Percentiles rank a stretch among this genome's conserved stretches.
Conservation (phyloP, 2,113 vertebrate species). For the Pelecanoides urinatrix region DNA sequence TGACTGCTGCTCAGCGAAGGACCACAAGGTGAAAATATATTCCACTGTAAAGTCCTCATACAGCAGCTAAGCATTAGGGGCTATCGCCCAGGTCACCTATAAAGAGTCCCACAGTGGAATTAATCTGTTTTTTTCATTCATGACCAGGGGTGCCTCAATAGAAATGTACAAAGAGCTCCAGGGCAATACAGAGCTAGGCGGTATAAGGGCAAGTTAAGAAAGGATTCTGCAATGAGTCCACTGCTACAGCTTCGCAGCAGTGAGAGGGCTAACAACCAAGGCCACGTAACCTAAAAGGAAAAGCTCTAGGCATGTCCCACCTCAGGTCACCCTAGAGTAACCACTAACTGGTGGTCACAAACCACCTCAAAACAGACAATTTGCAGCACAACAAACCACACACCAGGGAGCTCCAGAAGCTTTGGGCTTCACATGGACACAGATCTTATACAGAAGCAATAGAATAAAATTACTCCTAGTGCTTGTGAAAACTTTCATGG, state of each 20-base stretch:
- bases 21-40: not conserved
- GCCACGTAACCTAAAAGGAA: not conserved
- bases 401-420: not conserved
- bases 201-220: not conserved
- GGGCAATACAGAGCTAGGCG: not conserved
- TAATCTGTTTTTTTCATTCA: not conserved
- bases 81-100: not conserved
- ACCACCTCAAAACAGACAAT: not conserved
- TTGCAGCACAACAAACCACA: not conserved
- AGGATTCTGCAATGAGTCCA: not conserved
- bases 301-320: not conserved
- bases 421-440: not conserved
- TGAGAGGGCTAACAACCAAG: not conserved
- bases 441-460: not conserved
- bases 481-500: not conserved
- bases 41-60: not conserved
- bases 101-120: not conserved
- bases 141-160: rapidly evolving
- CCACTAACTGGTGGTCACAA: not conserved
- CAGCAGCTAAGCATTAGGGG: not conserved
- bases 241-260: not conserved
- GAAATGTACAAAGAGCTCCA: not conserved
- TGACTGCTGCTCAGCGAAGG: not conserved
- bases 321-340: not conserved
- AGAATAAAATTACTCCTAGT: not conserved